Evolutionary conservation across 2,888 invertebrate species (phyloP), one percentile per base, ranked within the genome.

Genomic region (Adelphocoris suturalis): DNA sequence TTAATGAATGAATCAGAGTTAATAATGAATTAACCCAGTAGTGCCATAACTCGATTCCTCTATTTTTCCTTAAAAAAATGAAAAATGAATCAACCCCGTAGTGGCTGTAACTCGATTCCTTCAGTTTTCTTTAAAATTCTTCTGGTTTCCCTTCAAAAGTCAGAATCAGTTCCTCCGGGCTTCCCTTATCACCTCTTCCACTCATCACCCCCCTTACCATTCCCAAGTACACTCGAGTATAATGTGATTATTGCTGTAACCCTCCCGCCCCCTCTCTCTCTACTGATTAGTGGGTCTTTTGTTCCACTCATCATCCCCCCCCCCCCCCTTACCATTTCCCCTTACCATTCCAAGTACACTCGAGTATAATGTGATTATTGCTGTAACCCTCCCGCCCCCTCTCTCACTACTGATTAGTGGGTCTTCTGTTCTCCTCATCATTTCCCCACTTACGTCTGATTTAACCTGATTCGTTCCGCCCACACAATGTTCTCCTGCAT

Each of bases 371-470:
- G 37, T 46, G 78, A 78, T 78, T 78, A 78, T 78, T 78, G 46
- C 78, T 46, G 23, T 68, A 68, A 68, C 68, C 78, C 37, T 7
- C 37, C 37, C 37, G 2, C 37, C 47, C 14, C 46, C 78, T 19
- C 3, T 11, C 28, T n/a, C 11, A 1, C 13, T 16, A 37, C 16
- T 78, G 46, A 78, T 46, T 46, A 37, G 47, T 4, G 47, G n/a
- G 47, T 14, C 76, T 37, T n/a, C 28, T 76, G 23, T 27, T 76
- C 46, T 78, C 46, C 37, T 78, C 78, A 47, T 78, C 78, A 46
- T 46, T n/a, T 78, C 46, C 76, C 37, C 78, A 78, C 78, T 78
- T 78, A 68, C 68, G 68, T 68, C 68, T 68, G 68, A 68, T 68
- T 19, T 23, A 27, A 5, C 27, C 68, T 68, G 61, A 61, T 61